These are phyloP conservation scores for Piscicola geometra DNA, from an alignment of 2,888 invertebrate genomes.

Conservation along the genomic window DNA sequence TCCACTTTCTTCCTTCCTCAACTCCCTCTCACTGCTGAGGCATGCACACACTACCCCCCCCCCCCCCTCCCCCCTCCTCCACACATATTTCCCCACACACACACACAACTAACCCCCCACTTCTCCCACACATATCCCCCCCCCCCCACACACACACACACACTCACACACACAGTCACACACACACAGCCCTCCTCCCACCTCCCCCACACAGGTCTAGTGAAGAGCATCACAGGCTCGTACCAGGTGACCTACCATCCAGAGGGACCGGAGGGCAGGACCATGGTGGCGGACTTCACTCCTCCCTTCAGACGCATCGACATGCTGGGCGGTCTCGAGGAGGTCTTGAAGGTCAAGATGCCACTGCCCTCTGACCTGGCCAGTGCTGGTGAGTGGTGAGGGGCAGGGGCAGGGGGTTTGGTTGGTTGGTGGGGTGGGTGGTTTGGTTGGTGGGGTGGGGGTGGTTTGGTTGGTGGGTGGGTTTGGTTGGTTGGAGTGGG, in stretches of 20 bases:
- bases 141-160: background rate
- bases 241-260: constrained; percentile 90
- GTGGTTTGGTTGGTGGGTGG: too few species aligned
- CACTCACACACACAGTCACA: background rate
- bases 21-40: too few species aligned
- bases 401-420: too few species aligned
- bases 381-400: constrained; percentile 51
- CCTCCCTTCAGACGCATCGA: constrained; percentile 88
- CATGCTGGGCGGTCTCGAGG: constrained; percentile 86
- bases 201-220: constrained; percentile 68
- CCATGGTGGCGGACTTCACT: constrained; percentile 86
- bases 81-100: background rate
- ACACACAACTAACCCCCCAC: background rate
- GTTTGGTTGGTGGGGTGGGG: too few species aligned
- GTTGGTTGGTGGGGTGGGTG: too few species aligned
- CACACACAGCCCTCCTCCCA: background rate
- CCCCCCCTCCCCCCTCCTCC: background rate
- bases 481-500: too few species aligned
- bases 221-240: constrained; percentile 80
- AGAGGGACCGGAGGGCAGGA: constrained; percentile 68
- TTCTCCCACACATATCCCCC: background rate
- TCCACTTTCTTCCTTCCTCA: too few species aligned
- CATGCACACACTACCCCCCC: too few species aligned
- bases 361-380: constrained; percentile 55
- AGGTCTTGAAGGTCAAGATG: constrained; percentile 62